Evolutionary conservation across 2,888 invertebrate species (phyloP).

Genomic region (Petrophora chlorosata): DNA sequence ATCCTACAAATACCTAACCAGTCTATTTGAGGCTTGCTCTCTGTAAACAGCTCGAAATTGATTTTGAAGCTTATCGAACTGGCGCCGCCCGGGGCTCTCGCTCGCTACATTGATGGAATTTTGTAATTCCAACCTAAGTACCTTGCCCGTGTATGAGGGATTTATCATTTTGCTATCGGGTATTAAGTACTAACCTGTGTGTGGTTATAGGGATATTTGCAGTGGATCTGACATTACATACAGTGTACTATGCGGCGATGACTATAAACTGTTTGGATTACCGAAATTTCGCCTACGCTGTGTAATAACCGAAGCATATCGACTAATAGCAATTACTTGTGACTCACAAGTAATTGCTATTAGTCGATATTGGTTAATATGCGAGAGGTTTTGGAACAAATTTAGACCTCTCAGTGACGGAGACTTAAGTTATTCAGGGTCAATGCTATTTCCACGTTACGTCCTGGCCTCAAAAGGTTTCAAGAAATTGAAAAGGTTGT

Average conservation of each 20-base stretch:
- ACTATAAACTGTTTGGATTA: too few relatives aligned
- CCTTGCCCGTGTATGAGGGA: slow-evolving; percentile 23
- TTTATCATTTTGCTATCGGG: slow-evolving; percentile 18
- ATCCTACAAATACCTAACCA: slow-evolving; percentile 42
- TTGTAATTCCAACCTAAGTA: slow-evolving; percentile 44
- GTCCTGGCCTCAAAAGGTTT: not conserved
- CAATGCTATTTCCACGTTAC: not conserved
- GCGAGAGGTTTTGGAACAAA: too few relatives aligned
- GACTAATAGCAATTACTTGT: too few relatives aligned
- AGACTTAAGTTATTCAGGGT: not conserved
- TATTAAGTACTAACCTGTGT: slow-evolving; percentile 1
- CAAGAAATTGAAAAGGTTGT: slow-evolving; percentile 11
- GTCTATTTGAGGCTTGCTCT: slow-evolving; percentile 58
- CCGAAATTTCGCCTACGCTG: too few relatives aligned
- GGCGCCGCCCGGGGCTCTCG: slow-evolving; percentile 32
- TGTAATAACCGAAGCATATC: too few relatives aligned
- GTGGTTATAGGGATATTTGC: not conserved
- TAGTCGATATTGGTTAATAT: too few relatives aligned
- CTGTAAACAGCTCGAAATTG: slow-evolving; percentile 73
- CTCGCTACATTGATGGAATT: slow-evolving; percentile 45
- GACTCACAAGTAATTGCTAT: too few relatives aligned
- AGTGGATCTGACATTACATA: not conserved
- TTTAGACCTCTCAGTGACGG: not conserved
- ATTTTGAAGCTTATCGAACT: slow-evolving; percentile 70
- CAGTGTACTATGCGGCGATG: too few relatives aligned